Evolutionary conservation across 2,797 vertebrate species (phyloP).

Genomic region (Scleropages formosus): DNA sequence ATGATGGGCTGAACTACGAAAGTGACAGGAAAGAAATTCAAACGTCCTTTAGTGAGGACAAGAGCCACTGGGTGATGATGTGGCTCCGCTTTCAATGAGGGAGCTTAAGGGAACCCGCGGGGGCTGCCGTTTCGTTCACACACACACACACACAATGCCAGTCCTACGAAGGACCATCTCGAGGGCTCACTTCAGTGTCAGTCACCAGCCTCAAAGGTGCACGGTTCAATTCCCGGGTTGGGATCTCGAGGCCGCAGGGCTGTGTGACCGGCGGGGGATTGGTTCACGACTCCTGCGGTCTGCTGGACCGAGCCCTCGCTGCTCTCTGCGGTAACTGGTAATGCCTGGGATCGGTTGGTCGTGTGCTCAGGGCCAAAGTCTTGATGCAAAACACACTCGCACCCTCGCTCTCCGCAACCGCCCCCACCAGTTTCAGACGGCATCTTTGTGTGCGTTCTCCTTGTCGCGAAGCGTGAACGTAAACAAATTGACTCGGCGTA

Average conservation of each 20-base stretch:
- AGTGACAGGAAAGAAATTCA: no score
- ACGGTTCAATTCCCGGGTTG: background rate
- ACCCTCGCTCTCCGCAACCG: slow-evolving; percentile 45
- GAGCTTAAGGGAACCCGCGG: background rate
- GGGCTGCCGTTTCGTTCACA: no score
- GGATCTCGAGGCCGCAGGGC: background rate
- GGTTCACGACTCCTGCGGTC: no score
- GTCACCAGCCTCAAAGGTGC: no score
- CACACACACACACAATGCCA: no score
- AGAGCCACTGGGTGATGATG: background rate
- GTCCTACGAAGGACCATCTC: no score
- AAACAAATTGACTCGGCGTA: slow-evolving; percentile 51
- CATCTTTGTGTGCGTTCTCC: background rate
- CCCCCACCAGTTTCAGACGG: slow-evolving; percentile 25
- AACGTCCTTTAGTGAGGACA: no score
- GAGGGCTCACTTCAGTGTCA: no score
- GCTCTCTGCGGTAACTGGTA: slow-evolving; percentile 2
- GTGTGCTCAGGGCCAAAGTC: slow-evolving; percentile 34
- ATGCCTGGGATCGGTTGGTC: slow-evolving; percentile 37
- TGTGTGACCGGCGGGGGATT: background rate
- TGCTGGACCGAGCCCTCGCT: background rate
- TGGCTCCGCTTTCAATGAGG: background rate
- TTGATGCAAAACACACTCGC: slow-evolving; percentile 55
- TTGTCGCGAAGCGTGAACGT: slow-evolving; percentile 47
- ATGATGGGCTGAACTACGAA: no score